Evolutionary conservation across 2,888 invertebrate genomes (phyloP).

Genomic region (Ichneumon xanthorius): DNA sequence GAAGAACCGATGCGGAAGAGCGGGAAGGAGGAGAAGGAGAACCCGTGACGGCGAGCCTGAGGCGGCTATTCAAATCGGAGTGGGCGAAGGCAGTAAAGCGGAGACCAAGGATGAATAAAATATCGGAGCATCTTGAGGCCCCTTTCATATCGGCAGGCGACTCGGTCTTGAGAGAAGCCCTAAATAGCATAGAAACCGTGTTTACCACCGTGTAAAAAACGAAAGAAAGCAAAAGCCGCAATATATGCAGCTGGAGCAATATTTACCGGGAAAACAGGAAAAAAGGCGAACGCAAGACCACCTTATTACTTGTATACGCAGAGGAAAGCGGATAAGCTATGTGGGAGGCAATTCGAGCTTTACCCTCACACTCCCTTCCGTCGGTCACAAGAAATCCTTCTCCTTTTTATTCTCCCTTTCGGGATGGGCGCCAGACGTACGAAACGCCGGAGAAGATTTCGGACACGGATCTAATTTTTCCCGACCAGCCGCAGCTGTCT

Average conservation of each 20-base stretch:
- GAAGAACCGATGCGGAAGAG: no score
- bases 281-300: background rate
- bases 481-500: no score
- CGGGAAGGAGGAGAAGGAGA: background rate
- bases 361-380: no score
- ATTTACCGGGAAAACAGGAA: background rate
- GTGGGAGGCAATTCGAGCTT: no score
- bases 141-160: background rate
- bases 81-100: background rate
- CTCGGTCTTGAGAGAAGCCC: background rate
- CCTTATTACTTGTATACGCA: background rate
- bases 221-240: background rate
- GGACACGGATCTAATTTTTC: no score
- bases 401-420: no score
- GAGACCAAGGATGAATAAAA: background rate
- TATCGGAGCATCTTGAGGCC: background rate
- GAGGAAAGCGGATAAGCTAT: background rate
- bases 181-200: background rate
- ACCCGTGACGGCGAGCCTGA: background rate
- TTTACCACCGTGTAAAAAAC: no score
- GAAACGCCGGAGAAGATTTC: no score
- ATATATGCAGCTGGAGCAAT: background rate
- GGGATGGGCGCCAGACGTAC: no score
- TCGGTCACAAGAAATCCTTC: no score
- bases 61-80: background rate